These are phyloP conservation scores for Margarornis squamiger DNA, from an alignment of 2,797 vertebrate species.

Conservation along the genomic window DNA sequence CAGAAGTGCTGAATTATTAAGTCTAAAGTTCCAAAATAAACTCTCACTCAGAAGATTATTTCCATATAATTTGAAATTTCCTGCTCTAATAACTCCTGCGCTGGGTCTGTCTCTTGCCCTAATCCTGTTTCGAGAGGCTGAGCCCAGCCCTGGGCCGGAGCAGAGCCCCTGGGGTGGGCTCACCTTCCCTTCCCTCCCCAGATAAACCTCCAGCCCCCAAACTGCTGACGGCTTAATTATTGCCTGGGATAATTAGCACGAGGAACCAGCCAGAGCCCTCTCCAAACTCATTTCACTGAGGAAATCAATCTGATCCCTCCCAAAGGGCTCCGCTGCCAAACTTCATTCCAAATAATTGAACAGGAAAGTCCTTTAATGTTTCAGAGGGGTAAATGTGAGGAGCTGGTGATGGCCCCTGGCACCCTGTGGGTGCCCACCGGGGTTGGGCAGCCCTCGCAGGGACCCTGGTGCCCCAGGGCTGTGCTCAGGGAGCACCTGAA, in stretches of 20 bases:
- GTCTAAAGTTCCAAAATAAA: constrained; percentile 69
- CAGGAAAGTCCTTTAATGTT: constrained; percentile 28
- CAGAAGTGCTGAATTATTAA: constrained; percentile 71
- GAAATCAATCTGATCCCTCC: constrained; percentile 69
- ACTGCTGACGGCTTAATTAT: constrained; percentile 65
- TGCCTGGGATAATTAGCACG: constrained; percentile 53
- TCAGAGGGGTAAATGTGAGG: background rate
- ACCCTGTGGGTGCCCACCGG: background rate
- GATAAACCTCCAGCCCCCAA: constrained; percentile 10
- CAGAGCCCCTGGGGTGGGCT: constrained; percentile 21
- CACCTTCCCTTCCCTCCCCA: constrained; percentile 39
- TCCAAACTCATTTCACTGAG: constrained; percentile 65
- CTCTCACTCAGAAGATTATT: constrained; percentile 63
- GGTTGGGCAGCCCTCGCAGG: background rate
- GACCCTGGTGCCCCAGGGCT: accelerated
- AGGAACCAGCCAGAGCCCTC: constrained; percentile 40
- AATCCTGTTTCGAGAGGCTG: constrained; percentile 39
- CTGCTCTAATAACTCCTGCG: constrained; percentile 69
- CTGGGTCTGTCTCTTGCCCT: constrained; percentile 42
- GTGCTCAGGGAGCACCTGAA: background rate
- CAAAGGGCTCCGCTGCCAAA: constrained; percentile 62
- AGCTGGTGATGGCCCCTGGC: background rate
- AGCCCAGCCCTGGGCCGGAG: background rate
- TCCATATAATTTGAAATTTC: constrained; percentile 72
- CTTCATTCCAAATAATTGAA: constrained; percentile 62